Evolutionary conservation across 2,888 invertebrate species (phyloP).

Genomic region (Tortrix viridana): DNA sequence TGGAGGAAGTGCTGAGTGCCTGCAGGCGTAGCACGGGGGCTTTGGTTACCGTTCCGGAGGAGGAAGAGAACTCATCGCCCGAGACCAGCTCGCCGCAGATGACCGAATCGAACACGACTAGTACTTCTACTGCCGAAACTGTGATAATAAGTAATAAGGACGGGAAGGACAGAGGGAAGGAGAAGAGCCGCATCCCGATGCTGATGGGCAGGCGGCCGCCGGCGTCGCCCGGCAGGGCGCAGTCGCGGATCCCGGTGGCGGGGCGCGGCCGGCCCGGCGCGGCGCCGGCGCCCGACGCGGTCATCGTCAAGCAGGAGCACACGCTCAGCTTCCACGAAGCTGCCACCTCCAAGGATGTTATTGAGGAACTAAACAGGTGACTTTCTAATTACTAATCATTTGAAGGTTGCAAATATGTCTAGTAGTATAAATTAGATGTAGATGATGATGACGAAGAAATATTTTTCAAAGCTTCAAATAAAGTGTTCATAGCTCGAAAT

Average conservation of each 20-base stretch:
- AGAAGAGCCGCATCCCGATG: conserved; percentile 84
- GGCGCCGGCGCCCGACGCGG: conserved; percentile 57
- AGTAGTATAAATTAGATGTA: too few relatives aligned
- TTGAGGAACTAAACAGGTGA: conserved; percentile 88
- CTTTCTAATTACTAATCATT: too few relatives aligned
- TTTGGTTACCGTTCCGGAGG: conserved; percentile 85
- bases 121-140: conserved; percentile 89
- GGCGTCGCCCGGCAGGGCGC: conserved; percentile 66
- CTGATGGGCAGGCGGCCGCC: conserved; percentile 79
- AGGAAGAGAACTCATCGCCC: conserved; percentile 84
- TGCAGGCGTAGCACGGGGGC: conserved; percentile 74
- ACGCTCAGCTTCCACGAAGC: conserved; percentile 89
- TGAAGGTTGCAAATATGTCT: too few relatives aligned
- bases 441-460: too few relatives aligned
- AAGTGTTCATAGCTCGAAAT: too few relatives aligned
- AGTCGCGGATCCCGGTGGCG: conserved; percentile 75
- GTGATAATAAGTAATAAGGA: conserved; percentile 86
- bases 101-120: conserved; percentile 87
- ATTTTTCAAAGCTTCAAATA: too few relatives aligned
- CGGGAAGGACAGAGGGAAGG: conserved; percentile 73
- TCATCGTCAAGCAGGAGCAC: conserved; percentile 82
- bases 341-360: conserved; percentile 90
- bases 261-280: conserved; percentile 56
- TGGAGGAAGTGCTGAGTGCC: conserved; percentile 76
- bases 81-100: conserved; percentile 83